Percentiles rank a stretch among this genome's conserved stretches.
Evolutionary conservation across 1,140 invertebrate species (phyloP).

Genomic region (Lepidostoma basale): DNA sequence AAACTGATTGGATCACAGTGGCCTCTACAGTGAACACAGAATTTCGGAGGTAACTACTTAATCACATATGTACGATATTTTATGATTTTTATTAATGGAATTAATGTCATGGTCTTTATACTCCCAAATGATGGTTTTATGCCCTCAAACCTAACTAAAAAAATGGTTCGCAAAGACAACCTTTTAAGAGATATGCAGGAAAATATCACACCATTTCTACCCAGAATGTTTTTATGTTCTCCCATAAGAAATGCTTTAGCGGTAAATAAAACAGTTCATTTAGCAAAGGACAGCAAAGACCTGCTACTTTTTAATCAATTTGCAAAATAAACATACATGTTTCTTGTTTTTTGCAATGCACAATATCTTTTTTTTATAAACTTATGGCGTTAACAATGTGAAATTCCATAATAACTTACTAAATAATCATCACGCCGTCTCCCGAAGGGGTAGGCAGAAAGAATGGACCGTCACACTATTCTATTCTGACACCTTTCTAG

Average conservation of each 20-base stretch:
- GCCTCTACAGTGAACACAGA: conserved; percentile 79
- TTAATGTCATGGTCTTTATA: conserved; percentile 25
- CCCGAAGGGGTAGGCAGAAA: too few species aligned
- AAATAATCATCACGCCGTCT: too few species aligned
- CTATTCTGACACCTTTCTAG: too few species aligned
- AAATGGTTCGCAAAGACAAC: conserved; percentile 11
- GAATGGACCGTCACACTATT: too few species aligned
- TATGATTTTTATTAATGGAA: too few species aligned
- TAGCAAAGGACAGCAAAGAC: not conserved
- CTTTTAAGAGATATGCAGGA: conserved; percentile 4
- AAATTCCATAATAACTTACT: too few species aligned
- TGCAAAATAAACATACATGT: not conserved
- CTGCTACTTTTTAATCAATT: not conserved
- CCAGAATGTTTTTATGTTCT: conserved; percentile 11
- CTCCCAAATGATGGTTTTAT: conserved; percentile 27
- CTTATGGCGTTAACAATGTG: too few species aligned
- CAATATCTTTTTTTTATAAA: too few species aligned
- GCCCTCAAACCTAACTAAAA: conserved; percentile 17
- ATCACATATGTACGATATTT: too few species aligned
- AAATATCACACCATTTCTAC: not conserved
- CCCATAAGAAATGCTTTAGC: conserved; percentile 7
- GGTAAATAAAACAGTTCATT: conserved; percentile 21
- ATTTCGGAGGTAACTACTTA: conserved; percentile 66
- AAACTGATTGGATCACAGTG: conserved; percentile 70
- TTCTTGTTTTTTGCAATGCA: too few species aligned